Base-by-base conservation (phyloP, 2,888 invertebrate genomes). In the Dugesia japonica region DNA sequence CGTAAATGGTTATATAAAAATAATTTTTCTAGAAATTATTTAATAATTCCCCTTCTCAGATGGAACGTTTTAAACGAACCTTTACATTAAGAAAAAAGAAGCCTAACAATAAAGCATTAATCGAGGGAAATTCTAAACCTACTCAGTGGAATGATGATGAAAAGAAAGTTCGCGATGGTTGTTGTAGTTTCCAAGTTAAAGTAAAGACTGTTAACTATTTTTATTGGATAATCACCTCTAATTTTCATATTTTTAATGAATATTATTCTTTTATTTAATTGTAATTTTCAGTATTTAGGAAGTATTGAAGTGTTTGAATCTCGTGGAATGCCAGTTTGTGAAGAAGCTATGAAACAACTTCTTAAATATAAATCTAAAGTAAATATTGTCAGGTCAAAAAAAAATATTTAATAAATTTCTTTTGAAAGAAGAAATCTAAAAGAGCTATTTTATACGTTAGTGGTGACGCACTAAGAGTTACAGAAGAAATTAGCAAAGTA, bases 261-360 rank as follows among this genome's bases (percentile, higher is more conserved):
- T n/a, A n/a, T n/a, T n/a, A n/a, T n/a, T n/a, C n/a, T n/a, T n/a
- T n/a, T n/a, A n/a, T n/a, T n/a, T n/a, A n/a, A n/a, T n/a, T 79
- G 20, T 78, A 42, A 79, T 82, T 84, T 86, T 71, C 86, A 89
- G 89, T 98, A 99, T 87, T 88, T 99, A 83, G 98, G 98, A 80
- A 94, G 95, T 85, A 94, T 97, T 73, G 98, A 98, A 87, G 98
- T 99, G 42, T 97, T 93, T 86, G 98, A 98, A 87, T 95, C 95
- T 9, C 89, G 98, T 83, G 98, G 98, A 74, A 98, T 98, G 94
- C 93, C 94, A 86, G 93, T 97, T 78, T 98, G 98, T 87, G 98
- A 98, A 86, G 95, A 95, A 86, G 98, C 98, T 74, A 88, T 98
- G 79, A 97, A 95, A 88, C 92, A 93, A 80, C 88, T 98, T 79